Percentiles rank a stretch among this genome's conserved stretches.
Evolutionary conservation across 2,888 invertebrate species (phyloP).

Genomic region (Agrotis exclamationis): DNA sequence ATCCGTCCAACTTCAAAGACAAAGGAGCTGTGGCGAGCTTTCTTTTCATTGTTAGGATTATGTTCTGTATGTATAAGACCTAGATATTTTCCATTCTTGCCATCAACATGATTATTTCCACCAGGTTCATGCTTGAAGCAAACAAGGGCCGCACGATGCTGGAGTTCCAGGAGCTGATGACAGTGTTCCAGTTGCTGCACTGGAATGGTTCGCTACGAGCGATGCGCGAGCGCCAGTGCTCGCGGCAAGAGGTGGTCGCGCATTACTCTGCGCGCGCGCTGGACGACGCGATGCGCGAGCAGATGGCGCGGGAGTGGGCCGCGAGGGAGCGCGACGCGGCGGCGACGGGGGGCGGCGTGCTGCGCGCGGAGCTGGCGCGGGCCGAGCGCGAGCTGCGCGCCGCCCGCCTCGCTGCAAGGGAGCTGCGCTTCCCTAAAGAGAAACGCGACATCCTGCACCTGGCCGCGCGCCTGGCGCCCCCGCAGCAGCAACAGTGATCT

Average conservation of each 20-base stretch:
- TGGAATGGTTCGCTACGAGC: slow-evolving; percentile 99
- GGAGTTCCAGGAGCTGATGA: slow-evolving; percentile 99
- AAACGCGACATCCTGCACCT: slow-evolving; percentile 98
- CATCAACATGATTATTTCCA: slow-evolving; percentile 25
- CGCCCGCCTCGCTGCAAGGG: slow-evolving; percentile 97
- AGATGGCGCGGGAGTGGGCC: slow-evolving; percentile 99
- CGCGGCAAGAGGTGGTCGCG: slow-evolving; percentile 96
- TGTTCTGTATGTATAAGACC: slow-evolving; percentile 30
- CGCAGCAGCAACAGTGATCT: slow-evolving; percentile 87
- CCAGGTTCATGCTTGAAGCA: slow-evolving; percentile 94
- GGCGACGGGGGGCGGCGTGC: slow-evolving; percentile 89
- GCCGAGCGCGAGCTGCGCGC: slow-evolving; percentile 96
- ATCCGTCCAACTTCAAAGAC: slow-evolving; percentile 46
- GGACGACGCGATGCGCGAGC: slow-evolving; percentile 98
- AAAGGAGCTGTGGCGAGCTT: slow-evolving; percentile 49
- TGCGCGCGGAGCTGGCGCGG: slow-evolving; percentile 95
- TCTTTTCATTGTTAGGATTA: slow-evolving; percentile 47
- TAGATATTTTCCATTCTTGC: slow-evolving; percentile 36
- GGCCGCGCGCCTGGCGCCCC: slow-evolving; percentile 95
- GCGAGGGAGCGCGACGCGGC: slow-evolving; percentile 91
- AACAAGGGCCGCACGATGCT: slow-evolving; percentile 98
- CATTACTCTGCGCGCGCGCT: slow-evolving; percentile 98
- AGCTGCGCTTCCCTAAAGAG: slow-evolving; percentile 98
- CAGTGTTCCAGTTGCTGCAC: slow-evolving; percentile 98
- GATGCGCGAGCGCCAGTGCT: slow-evolving; percentile 98